These are phyloP conservation scores for Neria commutata DNA, from an alignment of 2,888 invertebrate genomes.

Conservation along the genomic window DNA sequence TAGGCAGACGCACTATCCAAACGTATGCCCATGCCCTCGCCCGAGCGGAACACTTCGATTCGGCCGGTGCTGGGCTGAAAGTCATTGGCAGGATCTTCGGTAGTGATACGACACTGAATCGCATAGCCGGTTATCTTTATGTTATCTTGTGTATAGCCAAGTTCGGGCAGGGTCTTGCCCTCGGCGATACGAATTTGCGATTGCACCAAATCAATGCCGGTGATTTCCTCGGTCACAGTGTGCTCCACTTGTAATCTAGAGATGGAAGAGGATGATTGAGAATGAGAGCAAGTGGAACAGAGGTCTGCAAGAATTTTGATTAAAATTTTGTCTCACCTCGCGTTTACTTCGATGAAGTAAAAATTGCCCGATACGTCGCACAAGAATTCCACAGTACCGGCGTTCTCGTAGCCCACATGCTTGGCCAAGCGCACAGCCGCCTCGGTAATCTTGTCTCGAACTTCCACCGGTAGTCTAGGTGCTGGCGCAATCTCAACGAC, in stretches of 20 bases:
- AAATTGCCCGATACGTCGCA: slow-evolving; percentile 92
- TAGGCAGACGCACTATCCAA: slow-evolving; percentile 96
- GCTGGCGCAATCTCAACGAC: slow-evolving; percentile 99
- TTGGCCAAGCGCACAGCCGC: slow-evolving; percentile 88
- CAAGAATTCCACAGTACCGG: slow-evolving; percentile 98
- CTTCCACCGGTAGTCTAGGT: slow-evolving; percentile 78
- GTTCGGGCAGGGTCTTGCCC: slow-evolving; percentile 89
- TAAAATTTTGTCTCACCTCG: slow-evolving; percentile 64
- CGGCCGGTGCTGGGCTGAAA: slow-evolving; percentile 99
- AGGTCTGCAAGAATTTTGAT: not conserved
- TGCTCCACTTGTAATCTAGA: slow-evolving; percentile 94
- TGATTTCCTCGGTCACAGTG: slow-evolving; percentile 98
- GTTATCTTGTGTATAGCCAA: slow-evolving; percentile 88
- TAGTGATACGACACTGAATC: slow-evolving; percentile 98
- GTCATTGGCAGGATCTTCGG: slow-evolving; percentile 95
- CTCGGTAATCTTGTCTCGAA: slow-evolving; percentile 84
- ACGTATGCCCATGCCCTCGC: slow-evolving; percentile 99
- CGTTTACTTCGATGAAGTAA: slow-evolving; percentile 99
- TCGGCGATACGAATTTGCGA: slow-evolving; percentile 96
- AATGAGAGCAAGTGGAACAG: not conserved
- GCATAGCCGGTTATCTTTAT: slow-evolving; percentile 85
- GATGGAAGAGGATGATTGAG: slow-evolving; percentile 13
- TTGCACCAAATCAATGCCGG: slow-evolving; percentile 97
- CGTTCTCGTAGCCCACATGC: slow-evolving; percentile 96
- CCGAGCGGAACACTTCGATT: slow-evolving; percentile 94